Evolutionary conservation across 2,888 invertebrate species (phyloP).

Genomic region (Alviniconcha strummeri): DNA sequence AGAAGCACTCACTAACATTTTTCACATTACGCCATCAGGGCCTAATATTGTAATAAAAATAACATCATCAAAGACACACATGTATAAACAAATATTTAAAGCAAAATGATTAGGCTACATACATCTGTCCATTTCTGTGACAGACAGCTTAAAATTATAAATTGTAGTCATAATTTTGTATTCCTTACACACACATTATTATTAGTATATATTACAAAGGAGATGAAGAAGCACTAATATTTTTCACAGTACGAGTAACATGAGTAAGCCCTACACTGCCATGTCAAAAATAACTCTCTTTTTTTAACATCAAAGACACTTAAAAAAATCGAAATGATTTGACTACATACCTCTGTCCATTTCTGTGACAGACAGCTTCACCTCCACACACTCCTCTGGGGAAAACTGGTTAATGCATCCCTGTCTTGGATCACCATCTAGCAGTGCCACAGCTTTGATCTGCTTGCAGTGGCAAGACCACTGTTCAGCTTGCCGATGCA

Average conservation of each 20-base stretch:
- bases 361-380: background rate
- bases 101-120: background rate
- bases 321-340: too few species aligned
- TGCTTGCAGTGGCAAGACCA: background rate
- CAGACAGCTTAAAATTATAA: too few species aligned
- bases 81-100: background rate
- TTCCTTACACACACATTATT: too few species aligned
- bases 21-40: background rate
- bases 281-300: too few species aligned
- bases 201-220: too few species aligned
- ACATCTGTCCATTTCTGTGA: conserved; percentile 22
- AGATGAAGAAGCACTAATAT: too few species aligned
- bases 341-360: too few species aligned
- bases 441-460: background rate
- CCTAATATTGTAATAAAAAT: background rate
- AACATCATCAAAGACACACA: background rate
- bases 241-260: too few species aligned
- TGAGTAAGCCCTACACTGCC: too few species aligned
- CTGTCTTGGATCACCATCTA: background rate
- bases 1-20: background rate
- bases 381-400: background rate
- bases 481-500: background rate
- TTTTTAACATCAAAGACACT: too few species aligned
- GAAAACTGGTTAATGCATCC: background rate
- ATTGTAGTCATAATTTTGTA: too few species aligned